These are phyloP conservation scores for Cynocephalus volans DNA, from an alignment of 2,113 vertebrate genomes.

Conservation along the genomic window DNA sequence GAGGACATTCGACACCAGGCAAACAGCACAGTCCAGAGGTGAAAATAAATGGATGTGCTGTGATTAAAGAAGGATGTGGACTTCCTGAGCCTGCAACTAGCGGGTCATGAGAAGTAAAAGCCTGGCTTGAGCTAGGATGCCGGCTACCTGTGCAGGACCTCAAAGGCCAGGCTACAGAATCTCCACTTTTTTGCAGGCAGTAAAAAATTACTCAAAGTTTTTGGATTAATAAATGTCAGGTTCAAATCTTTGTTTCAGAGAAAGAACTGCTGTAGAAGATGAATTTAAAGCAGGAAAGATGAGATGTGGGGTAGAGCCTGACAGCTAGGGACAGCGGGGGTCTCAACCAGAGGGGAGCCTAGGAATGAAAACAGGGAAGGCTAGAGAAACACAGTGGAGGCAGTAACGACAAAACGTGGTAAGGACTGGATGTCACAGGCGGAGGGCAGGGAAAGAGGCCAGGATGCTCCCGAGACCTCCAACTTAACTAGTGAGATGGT, in stretches of 20 bases:
- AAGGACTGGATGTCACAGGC: not conserved
- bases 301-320: no score
- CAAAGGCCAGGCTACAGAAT: not conserved
- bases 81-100: no score
- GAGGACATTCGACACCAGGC: fast-evolving
- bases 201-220: not conserved
- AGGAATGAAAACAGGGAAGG: not conserved
- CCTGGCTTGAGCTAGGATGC: not conserved
- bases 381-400: not conserved
- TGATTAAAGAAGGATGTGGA: not conserved
- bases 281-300: not conserved
- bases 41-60: not conserved
- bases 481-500: not conserved
- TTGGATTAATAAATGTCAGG: not conserved
- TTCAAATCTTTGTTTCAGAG: slow-evolving; percentile 8
- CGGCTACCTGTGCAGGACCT: not conserved
- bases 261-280: not conserved
- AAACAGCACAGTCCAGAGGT: not conserved
- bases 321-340: not conserved
- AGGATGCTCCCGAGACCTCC: not conserved
- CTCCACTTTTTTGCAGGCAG: not conserved
- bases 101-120: not conserved
- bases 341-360: not conserved
- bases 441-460: not conserved
- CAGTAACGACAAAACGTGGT: not conserved